Evolutionary conservation across 2,888 invertebrate species (phyloP).

Genomic region (Erebia palarica): DNA sequence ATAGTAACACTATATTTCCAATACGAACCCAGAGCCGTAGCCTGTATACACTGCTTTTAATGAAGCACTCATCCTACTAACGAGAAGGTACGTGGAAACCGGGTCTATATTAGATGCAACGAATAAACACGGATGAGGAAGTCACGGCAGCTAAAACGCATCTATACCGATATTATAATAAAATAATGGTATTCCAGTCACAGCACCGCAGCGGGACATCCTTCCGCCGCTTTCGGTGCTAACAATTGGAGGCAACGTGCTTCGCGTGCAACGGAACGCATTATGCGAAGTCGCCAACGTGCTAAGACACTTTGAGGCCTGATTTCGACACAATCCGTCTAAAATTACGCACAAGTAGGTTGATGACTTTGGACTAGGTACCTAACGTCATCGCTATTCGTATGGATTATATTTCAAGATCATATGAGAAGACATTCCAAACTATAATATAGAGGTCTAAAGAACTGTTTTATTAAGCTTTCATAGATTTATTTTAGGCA

Average conservation of each 20-base stretch:
- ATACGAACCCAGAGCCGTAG: too few relatives aligned
- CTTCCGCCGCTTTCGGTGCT: slow-evolving; percentile 42
- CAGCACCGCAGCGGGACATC: slow-evolving; percentile 38
- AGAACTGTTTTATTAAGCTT: too few relatives aligned
- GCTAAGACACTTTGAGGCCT: slow-evolving; percentile 22
- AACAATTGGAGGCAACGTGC: slow-evolving; percentile 40
- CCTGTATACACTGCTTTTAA: too few relatives aligned
- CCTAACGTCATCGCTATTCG: too few relatives aligned
- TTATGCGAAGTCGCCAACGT: slow-evolving; percentile 28
- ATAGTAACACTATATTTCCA: too few relatives aligned
- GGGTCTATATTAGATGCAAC: neutral
- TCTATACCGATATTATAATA: slow-evolving; percentile 30
- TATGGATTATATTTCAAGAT: too few relatives aligned
- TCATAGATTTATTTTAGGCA: too few relatives aligned
- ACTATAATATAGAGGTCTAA: too few relatives aligned
- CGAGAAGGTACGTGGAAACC: too few relatives aligned
- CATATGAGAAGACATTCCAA: too few relatives aligned
- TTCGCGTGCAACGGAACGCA: slow-evolving; percentile 34
- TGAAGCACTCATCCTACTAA: too few relatives aligned
- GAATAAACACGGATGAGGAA: slow-evolving; percentile 40
- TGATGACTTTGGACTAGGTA: neutral
- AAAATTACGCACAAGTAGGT: neutral
- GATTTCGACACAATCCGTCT: slow-evolving; percentile 26
- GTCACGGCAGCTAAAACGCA: slow-evolving; percentile 38
- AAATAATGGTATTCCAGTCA: slow-evolving; percentile 41